Evolutionary conservation across 1,140 invertebrate genomes (phyloP), one percentile per base, ranked within the genome.

Genomic region (Tetranychus cinnabarinus): DNA sequence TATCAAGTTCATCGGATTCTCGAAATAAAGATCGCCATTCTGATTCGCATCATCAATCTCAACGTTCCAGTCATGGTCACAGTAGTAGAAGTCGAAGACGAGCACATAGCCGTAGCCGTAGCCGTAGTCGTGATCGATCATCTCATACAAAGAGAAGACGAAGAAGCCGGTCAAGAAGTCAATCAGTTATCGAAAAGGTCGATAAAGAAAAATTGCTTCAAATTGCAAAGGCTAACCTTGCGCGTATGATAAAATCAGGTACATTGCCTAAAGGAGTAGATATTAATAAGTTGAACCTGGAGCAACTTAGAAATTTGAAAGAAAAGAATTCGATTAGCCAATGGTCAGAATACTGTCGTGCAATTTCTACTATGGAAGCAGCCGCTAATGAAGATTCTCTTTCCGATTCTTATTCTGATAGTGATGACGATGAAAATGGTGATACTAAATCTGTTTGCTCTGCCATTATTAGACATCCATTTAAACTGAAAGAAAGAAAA

Each of bases 191-290:
- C 13, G 69, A 78, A 35, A 78, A 82, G 59, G 89, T 90, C 70
- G 88, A 95, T 70, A 93, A 93, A 70, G 86, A 86, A 54, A 85
- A 88, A 68, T 72, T 96, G 1, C 74, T 93, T 46, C 87, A 93
- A 78, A 90, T 95, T 64, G 90, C 89, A 0, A 74, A 86, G 37
- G 78, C 81, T 65, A 90, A 90, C 76, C 85, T 86, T 8, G 82
- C 88, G 65, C 82, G 78, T 60, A 84, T 90, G 82, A 65, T 69
- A 37, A 60, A 78, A 86, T 67, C 84, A 63, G 65, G 65, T 4
- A 63, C 80, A 12, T 72, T 88, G 37, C 83, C 85, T 7, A 65
- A 68, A 0, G 78, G 81, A 45, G 67, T n/a, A 8, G 63, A 67
- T 60, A 78, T 82, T 1, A 61, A 66, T 34, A 80, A 84, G 10